phyloP scores from a whole-genome alignment of 2,113 vertebrate species.

The Hemicordylus capensis region DNA sequence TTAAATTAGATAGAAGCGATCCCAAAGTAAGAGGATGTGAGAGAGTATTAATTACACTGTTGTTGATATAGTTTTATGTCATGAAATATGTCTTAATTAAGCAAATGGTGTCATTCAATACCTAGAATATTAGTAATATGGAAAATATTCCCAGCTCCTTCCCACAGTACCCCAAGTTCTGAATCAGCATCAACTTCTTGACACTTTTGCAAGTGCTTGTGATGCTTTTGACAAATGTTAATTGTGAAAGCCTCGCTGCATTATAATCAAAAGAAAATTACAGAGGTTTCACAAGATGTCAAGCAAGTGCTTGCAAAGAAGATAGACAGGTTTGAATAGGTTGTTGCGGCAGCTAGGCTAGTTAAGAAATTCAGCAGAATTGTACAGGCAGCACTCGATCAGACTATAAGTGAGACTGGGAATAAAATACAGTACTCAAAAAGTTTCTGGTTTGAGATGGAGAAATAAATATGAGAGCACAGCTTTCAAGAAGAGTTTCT shows the following conservation, averaged over 20 bases:
- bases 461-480: conserved; percentile 5
- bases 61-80: conserved; percentile 69
- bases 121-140: conserved; percentile 35
- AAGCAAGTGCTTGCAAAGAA: conserved; percentile 63
- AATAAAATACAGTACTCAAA: conserved; percentile 51
- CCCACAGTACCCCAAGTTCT: conserved; percentile 14
- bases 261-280: conserved; percentile 81
- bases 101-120: conserved; percentile 65
- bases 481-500: not conserved
- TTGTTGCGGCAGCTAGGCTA: conserved; percentile 54
- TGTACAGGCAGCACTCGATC: conserved; percentile 44
- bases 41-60: conserved; percentile 68
- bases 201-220: conserved; percentile 69
- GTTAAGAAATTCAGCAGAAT: conserved; percentile 52
- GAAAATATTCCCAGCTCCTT: conserved; percentile 23
- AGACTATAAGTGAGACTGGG: conserved; percentile 61
- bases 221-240: conserved; percentile 84
- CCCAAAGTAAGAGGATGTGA: conserved; percentile 39
- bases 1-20: conserved; percentile 50
- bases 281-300: conserved; percentile 79
- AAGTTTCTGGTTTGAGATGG: conserved; percentile 40
- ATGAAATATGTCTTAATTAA: conserved; percentile 73
- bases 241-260: conserved; percentile 79
- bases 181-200: conserved; percentile 58
- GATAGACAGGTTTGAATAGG: conserved; percentile 60